phyloP scores from a whole-genome alignment of 2,113 vertebrate genomes.

The Gavialis gangeticus region DNA sequence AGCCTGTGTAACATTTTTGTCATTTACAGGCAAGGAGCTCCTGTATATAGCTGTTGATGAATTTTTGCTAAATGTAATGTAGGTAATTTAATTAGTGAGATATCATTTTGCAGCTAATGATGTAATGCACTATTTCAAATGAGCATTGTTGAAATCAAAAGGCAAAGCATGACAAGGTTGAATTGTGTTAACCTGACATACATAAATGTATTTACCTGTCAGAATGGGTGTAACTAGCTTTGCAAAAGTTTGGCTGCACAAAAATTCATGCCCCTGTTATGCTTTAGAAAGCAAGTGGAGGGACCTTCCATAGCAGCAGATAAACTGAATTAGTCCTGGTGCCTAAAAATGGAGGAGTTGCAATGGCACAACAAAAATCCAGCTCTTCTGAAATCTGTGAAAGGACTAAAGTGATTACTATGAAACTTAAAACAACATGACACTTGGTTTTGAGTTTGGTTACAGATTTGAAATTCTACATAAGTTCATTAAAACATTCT shows the following conservation, averaged over 20 bases:
- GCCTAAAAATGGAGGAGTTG: not conserved
- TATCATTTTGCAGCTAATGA: slow-evolving; percentile 54
- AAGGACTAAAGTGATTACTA: not conserved
- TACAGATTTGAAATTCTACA: not conserved
- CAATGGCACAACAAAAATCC: not conserved
- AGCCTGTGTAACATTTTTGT: slow-evolving; percentile 47
- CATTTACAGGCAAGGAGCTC: slow-evolving; percentile 34
- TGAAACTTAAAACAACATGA: not conserved
- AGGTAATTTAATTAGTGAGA: slow-evolving; percentile 48
- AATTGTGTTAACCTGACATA: not conserved
- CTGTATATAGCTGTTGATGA: slow-evolving; percentile 21
- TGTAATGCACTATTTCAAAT: slow-evolving; percentile 41
- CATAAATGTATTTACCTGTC: not conserved
- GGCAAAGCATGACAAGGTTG: not conserved
- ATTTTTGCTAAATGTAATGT: slow-evolving; percentile 52
- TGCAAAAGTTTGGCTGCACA: not conserved
- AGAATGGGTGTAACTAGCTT: not conserved
- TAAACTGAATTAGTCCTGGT: not conserved
- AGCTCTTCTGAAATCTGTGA: not conserved
- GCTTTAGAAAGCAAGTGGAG: not conserved
- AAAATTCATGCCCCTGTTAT: not conserved
- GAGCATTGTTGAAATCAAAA: slow-evolving; percentile 54
- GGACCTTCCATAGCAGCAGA: not conserved
- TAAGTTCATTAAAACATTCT: not conserved
- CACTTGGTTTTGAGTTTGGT: not conserved